Conservation (phyloP, 2,797 vertebrate species). For the Lacerta bilineata region DNA sequence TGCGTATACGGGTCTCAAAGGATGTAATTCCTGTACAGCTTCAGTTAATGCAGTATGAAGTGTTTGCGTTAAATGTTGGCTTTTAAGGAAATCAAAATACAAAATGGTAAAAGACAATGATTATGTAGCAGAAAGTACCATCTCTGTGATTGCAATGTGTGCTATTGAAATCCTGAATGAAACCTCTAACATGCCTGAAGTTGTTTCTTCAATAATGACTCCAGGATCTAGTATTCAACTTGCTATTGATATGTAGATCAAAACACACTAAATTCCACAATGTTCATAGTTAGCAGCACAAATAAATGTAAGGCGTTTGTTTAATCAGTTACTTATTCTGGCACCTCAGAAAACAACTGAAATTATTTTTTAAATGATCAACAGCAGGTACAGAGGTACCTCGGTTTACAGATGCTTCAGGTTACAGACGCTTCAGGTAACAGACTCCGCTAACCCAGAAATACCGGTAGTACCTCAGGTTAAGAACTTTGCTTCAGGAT, state of each 20-base stretch:
- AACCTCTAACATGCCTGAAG: background rate
- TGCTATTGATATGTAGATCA: background rate
- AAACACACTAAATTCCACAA: background rate
- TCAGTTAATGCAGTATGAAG: constrained; percentile 1
- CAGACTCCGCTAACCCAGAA: too few relatives aligned
- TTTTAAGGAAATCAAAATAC: background rate
- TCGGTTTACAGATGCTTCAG: too few relatives aligned
- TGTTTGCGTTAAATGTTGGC: background rate
- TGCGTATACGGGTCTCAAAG: constrained; percentile 61
- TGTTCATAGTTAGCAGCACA: background rate
- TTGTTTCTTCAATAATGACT: background rate
- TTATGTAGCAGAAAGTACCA: background rate
- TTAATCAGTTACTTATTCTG: background rate
- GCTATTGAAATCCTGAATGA: background rate
- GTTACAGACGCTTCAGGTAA: too few relatives aligned
- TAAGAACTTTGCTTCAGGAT: too few relatives aligned
- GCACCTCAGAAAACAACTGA: too few relatives aligned
- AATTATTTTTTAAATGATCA: too few relatives aligned
- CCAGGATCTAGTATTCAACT: background rate
- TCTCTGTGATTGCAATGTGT: background rate
- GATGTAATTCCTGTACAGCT: constrained; percentile 52
- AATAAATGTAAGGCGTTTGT: background rate
- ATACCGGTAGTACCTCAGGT: too few relatives aligned
- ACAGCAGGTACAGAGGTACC: too few relatives aligned
- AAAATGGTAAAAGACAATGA: background rate